These are phyloP conservation scores for Theristicus caerulescens DNA, from an alignment of 2,113 vertebrate species.

Conservation along the genomic window DNA sequence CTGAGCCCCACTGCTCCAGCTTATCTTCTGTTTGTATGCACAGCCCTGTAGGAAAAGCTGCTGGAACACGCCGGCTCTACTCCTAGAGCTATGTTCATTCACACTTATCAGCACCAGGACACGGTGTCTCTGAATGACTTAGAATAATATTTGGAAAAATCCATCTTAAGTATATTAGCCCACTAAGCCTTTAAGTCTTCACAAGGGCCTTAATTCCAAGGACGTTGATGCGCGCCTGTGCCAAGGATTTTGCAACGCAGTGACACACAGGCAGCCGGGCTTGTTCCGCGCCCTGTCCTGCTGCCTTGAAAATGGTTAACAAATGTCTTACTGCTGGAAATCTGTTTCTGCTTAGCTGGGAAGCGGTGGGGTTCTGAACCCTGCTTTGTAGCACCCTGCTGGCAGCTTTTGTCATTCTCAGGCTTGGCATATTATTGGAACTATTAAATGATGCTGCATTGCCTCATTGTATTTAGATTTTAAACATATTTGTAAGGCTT, in stretches of 20 bases:
- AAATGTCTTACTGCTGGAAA: constrained; percentile 49
- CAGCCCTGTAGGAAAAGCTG: neutral
- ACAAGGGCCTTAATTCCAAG: constrained; percentile 55
- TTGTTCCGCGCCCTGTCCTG: neutral
- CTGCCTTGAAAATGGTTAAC: constrained; percentile 59
- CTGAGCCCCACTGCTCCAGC: neutral
- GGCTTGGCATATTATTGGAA: constrained; percentile 62
- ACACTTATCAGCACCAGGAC: constrained; percentile 27
- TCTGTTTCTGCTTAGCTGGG: constrained; percentile 65
- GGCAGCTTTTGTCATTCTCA: constrained; percentile 67
- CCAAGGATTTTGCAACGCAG: constrained; percentile 52
- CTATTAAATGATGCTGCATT: constrained; percentile 56
- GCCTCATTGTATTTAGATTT: constrained; percentile 70
- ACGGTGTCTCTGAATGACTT: constrained; percentile 47
- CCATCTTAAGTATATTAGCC: constrained; percentile 42
- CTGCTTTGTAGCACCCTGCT: constrained; percentile 63
- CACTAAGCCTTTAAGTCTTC: constrained; percentile 58
- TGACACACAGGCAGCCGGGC: neutral
- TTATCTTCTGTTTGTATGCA: fast-evolving
- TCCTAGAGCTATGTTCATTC: constrained; percentile 19
- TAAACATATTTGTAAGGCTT: constrained; percentile 69
- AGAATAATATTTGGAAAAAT: constrained; percentile 62
- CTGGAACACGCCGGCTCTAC: fast-evolving
- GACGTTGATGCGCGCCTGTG: neutral
- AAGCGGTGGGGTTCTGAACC: constrained; percentile 60